phyloP scores from a whole-genome alignment of 2,888 invertebrate species.

The Melitaea athalia region DNA sequence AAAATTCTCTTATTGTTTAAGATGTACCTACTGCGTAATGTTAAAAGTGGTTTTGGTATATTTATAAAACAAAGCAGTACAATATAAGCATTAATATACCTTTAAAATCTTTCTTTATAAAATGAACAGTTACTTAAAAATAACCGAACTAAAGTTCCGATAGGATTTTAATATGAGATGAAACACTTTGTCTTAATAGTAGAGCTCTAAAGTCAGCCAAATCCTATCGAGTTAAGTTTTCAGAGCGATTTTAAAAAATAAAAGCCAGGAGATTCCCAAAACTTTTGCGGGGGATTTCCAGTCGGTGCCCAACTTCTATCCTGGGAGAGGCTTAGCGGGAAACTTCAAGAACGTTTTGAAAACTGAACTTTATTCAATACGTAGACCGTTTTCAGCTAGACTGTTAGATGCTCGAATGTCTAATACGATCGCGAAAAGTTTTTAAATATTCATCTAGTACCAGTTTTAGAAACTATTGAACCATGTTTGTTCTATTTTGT shows the following conservation, averaged over 20 bases:
- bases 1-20: too few relatives aligned
- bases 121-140: not conserved
- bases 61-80: too few relatives aligned
- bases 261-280: slow-evolving; percentile 62
- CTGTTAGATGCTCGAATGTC: slow-evolving; percentile 48
- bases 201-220: slow-evolving; percentile 34
- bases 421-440: slow-evolving; percentile 20
- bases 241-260: slow-evolving; percentile 61
- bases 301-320: slow-evolving; percentile 53
- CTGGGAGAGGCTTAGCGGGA: slow-evolving; percentile 58
- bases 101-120: not conserved
- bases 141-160: not conserved
- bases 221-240: slow-evolving; percentile 34
- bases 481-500: not conserved
- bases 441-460: slow-evolving; percentile 4
- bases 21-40: too few relatives aligned
- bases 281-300: slow-evolving; percentile 56
- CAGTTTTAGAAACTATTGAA: not conserved
- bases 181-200: slow-evolving; percentile 31
- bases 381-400: slow-evolving; percentile 46
- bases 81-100: too few relatives aligned
- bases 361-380: slow-evolving; percentile 62
- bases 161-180: slow-evolving; percentile 23
- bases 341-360: slow-evolving; percentile 50
- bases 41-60: too few relatives aligned